Evolutionary conservation across 2,888 invertebrate species (phyloP), one percentile per base, ranked within the genome.

Genomic region (Neuroscelio doddi): DNA sequence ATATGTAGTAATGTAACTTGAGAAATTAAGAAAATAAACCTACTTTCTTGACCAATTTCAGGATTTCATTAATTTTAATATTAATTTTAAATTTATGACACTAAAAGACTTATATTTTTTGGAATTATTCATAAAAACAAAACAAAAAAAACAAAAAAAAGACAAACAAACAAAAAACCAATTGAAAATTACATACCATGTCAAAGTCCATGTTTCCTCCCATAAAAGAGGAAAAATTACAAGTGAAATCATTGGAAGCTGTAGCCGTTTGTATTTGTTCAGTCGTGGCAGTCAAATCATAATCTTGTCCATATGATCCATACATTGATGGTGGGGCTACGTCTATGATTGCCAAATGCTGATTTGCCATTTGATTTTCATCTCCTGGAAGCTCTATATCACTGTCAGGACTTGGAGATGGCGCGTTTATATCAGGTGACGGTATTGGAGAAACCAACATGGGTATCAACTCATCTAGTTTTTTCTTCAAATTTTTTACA

Each of bases 401-500:
- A 58, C 93, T 91, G 75, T 93, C 94, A 26, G 94, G 94, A 76
- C 91, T 91, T 4, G 94, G 94, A 1, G 93, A 93, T 0, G 92
- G 92, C 14, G 91, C 91, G 78, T 89, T 87, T 16, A 88, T 84
- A 75, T 90, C 90, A 1, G 89, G 87, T 4, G 86, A 85, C 24
- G 88, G 88, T 69, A 88, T 85, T 0, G 91, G 91, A 56, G 91
- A 81, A 0, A 89, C 87, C 55, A 97, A 83, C 4, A 90, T 90
- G 12, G 91, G 90, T 71, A 90, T 88, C 59, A 94, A 86, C 74
- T 96, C 96, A 72, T 94, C 94, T 14, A 97, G 85, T 80, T 94
- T 95, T 50, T 92, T 91, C 81, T 96, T 94, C 44, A 97, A 88
- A 49, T 90, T 90, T 77, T 94, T 92, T 0, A 98, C 95, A 61